Conservation (phyloP, 1,140 invertebrate species). For the Cotesia chilonis region DNA sequence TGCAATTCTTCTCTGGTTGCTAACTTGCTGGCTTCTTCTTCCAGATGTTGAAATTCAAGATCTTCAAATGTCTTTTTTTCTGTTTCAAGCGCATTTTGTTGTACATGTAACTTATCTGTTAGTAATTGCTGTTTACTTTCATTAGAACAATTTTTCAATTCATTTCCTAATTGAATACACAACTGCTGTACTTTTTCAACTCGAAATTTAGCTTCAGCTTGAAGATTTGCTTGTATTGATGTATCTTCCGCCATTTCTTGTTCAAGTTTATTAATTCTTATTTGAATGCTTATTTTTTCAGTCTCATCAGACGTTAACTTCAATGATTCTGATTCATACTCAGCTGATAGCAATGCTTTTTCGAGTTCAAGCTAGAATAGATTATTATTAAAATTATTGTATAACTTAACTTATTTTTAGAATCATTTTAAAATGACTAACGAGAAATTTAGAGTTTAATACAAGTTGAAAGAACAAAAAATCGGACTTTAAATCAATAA, state of each 20-base stretch:
- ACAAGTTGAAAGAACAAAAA: not conserved
- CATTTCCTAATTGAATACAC: conserved; percentile 55
- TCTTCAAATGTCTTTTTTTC: conserved; percentile 88
- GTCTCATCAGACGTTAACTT: conserved; percentile 76
- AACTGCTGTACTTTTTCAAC: conserved; percentile 67
- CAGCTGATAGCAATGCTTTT: conserved; percentile 81
- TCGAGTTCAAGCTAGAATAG: conserved; percentile 81
- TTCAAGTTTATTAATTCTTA: conserved; percentile 68
- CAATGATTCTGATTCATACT: conserved; percentile 79
- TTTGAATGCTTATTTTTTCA: conserved; percentile 73
- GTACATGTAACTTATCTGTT: conserved; percentile 50
- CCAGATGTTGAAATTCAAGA: conserved; percentile 91
- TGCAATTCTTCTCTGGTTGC: conserved; percentile 84
- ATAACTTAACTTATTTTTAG: conserved; percentile 1
- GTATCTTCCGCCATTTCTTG: conserved; percentile 65
- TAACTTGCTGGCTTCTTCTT: conserved; percentile 85
- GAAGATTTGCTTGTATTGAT: conserved; percentile 59
- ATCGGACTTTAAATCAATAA: no score
- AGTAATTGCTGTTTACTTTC: conserved; percentile 51
- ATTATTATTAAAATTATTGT: no score
- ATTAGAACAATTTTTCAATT: conserved; percentile 48
- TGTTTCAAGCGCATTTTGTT: conserved; percentile 75
- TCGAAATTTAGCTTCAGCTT: conserved; percentile 59
- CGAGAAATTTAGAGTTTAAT: not conserved
- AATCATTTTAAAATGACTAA: not conserved